phyloP scores from a whole-genome alignment of 2,797 vertebrate genomes.

The Melanogrammus aeglefinus region DNA sequence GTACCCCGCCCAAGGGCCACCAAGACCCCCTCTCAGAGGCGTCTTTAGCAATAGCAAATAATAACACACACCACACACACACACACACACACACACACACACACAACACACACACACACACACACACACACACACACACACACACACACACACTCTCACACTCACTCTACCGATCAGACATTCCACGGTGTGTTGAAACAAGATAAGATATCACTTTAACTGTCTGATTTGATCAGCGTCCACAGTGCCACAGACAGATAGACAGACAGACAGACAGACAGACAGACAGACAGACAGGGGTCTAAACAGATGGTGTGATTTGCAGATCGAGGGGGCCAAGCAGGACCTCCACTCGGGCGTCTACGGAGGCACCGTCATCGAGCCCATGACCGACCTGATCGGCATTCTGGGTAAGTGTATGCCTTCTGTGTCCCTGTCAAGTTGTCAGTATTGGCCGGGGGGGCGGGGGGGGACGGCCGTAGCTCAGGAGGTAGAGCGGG shows the following conservation, averaged over 20 bases:
- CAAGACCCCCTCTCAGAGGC: background rate
- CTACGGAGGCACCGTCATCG: conserved; percentile 85
- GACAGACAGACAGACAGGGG: too few relatives aligned
- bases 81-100: background rate
- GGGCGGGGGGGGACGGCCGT: too few relatives aligned
- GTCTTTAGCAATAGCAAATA: too few relatives aligned
- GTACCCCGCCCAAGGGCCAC: conserved; percentile 48
- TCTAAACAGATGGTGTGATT: conserved; percentile 13
- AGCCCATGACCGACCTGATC: conserved; percentile 87
- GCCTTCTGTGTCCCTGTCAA: background rate
- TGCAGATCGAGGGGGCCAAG: conserved; percentile 82
- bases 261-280: background rate
- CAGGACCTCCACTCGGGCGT: conserved; percentile 90
- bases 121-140: background rate
- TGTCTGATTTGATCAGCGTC: background rate
- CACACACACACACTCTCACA: background rate
- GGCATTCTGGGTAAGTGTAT: conserved; percentile 81
- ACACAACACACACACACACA: too few relatives aligned
- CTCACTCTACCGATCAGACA: background rate
- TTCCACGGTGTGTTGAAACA: background rate
- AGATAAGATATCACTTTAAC: background rate
- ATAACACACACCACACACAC: background rate
- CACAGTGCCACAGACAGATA: background rate
- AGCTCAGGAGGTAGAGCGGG: too few relatives aligned
- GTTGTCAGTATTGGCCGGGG: background rate